A percentile compares a stretch with the other conserved stretches of the same genome.
These are phyloP conservation scores for Sialia sialis DNA, from an alignment of 2,113 vertebrate species.

Conservation along the genomic window DNA sequence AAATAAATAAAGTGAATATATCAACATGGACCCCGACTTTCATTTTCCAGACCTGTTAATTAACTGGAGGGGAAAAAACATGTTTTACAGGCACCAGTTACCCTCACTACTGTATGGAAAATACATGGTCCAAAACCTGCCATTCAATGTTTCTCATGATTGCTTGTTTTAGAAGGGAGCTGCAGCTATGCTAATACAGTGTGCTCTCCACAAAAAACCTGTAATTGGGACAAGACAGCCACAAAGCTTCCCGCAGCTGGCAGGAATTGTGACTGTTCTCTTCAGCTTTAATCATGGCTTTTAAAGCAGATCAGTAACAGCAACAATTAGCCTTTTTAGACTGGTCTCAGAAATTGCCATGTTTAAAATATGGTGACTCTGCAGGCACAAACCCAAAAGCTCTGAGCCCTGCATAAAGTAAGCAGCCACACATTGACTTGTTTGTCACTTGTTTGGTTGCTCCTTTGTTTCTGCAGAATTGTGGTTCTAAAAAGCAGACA, in stretches of 20 bases:
- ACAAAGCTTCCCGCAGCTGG: conserved; percentile 41
- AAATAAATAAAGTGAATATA: not conserved
- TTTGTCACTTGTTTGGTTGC: not conserved
- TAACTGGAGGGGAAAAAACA: not conserved
- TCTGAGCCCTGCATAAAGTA: conserved; percentile 28
- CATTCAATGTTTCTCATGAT: conserved; percentile 23
- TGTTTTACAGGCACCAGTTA: not conserved
- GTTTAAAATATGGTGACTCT: conserved; percentile 46
- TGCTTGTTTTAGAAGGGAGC: conserved; percentile 25
- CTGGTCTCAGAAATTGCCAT: conserved; percentile 42
- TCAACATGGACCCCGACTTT: not conserved
- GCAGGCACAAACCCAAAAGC: conserved; percentile 15
- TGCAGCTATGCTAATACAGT: conserved; percentile 43
- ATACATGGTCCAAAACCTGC: not conserved
- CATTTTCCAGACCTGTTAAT: not conserved
- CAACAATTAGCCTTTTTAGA: conserved; percentile 53
- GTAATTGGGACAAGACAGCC: conserved; percentile 51
- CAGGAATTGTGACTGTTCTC: conserved; percentile 50
- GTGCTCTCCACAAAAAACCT: conserved; percentile 29
- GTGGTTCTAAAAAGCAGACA: not conserved
- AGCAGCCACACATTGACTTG: not conserved
- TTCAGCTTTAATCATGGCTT: conserved; percentile 46
- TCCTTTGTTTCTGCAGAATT: conserved; percentile 7
- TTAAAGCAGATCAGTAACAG: conserved; percentile 55
- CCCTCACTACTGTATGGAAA: not conserved